A percentile compares a stretch with the other conserved stretches of the same genome.
These are phyloP conservation scores for Botia kubotai DNA, from an alignment of 2,797 vertebrate genomes.

Conservation along the genomic window DNA sequence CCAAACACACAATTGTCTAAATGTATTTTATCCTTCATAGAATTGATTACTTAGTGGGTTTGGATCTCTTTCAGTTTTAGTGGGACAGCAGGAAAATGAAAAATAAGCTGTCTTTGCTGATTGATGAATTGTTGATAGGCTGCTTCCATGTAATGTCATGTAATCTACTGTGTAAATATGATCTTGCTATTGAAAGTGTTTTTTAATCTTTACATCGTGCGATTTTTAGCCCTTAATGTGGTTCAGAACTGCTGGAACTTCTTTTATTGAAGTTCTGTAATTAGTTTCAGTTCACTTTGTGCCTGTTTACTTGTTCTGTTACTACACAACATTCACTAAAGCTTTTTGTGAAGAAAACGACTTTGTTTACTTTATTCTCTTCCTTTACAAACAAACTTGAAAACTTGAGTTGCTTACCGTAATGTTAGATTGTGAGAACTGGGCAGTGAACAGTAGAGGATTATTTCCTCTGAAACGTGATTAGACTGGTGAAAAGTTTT, in stretches of 20 bases:
- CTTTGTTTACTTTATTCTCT: background rate
- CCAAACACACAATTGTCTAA: background rate
- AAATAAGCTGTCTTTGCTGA: background rate
- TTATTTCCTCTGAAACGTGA: too few relatives aligned
- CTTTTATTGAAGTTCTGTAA: conserved; percentile 14
- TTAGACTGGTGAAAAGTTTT: too few relatives aligned
- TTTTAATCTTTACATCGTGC: background rate
- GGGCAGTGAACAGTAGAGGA: too few relatives aligned
- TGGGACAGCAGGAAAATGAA: background rate
- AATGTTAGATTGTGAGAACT: too few relatives aligned
- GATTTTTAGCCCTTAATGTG: background rate
- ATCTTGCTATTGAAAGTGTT: conserved; percentile 14
- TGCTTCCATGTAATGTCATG: conserved; percentile 2
- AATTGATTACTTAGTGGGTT: background rate
- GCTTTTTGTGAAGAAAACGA: background rate
- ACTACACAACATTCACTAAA: conserved; percentile 26
- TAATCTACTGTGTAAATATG: conserved; percentile 13
- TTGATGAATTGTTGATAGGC: background rate
- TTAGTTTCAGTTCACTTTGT: background rate
- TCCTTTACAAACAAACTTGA: too few relatives aligned
- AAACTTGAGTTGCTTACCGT: too few relatives aligned
- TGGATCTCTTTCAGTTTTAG: background rate
- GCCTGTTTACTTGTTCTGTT: background rate
- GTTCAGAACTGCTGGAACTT: conserved; percentile 1
- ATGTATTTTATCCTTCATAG: conserved; percentile 2